Evolutionary conservation across 2,888 invertebrate genomes (phyloP), one percentile per base, ranked within the genome.

Genomic region (Bugula neritina): DNA sequence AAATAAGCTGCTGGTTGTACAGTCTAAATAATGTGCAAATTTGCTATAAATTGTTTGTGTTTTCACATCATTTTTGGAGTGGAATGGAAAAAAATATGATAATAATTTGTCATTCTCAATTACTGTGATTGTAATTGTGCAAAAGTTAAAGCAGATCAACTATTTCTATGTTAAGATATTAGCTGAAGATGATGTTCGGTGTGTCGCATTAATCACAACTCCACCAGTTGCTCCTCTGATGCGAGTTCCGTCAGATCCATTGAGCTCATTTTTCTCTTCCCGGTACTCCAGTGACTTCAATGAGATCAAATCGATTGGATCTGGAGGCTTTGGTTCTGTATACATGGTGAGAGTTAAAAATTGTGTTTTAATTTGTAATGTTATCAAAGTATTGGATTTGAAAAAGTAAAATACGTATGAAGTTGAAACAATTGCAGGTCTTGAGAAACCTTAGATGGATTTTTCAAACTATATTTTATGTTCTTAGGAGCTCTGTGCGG

Each of bases 221-320:
- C 63, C 63, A 25, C 3, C 63, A 3, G 27, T 63, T 10, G 27
- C 13, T 13, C 31, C 63, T 63, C 31, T 63, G 63, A 63, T 63
- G 63, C 27, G 63, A n/a, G 31, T 5, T 3, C 31, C 63, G 3
- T 63, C 63, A 31, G 63, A 63, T 63, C 63, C 63, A 2, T 10
- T 27, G 5, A 63, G 63, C 31, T 25, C 63, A 2, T 63, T 63
- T 31, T 70, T 70, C 70, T 43, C 54, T 25, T 70, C 70, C 17
- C 70, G 70, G 1, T 70, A 70, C 54, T 43, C 70, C 52, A 54
- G 29, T 29, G 70, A 70, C 27, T 70, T 70, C 52, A n/a, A 70
- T 54, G 70, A 70, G 29, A 21, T 70, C 10, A 54, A 43, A 54
- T 54, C 54, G 13, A 43, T 70, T 29, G 70, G 70, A 5, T 21